Evolutionary conservation across 1,140 invertebrate genomes (phyloP).

Genomic region (Mercenaria mercenaria): DNA sequence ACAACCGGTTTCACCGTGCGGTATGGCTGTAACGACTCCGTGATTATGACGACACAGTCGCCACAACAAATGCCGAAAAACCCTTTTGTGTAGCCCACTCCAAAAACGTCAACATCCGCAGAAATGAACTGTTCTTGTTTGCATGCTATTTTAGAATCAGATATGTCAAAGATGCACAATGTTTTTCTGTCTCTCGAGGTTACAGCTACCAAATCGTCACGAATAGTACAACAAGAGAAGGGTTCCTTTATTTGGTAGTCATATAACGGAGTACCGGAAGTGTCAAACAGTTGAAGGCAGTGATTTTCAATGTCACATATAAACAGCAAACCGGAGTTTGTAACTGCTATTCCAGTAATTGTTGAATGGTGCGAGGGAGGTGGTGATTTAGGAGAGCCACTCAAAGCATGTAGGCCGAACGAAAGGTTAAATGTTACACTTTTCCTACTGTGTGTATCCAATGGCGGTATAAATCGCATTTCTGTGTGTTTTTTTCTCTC

Average conservation of each 20-base stretch:
- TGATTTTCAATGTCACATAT: slow-evolving; percentile 29
- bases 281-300: background rate
- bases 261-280: background rate
- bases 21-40: background rate
- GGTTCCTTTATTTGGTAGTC: slow-evolving; percentile 16
- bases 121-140: background rate
- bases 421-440: background rate
- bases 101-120: background rate
- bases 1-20: background rate
- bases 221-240: slow-evolving; percentile 5
- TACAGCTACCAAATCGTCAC: slow-evolving; percentile 23
- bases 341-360: slow-evolving; percentile 7
- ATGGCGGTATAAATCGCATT: background rate
- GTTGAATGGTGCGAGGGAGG: background rate
- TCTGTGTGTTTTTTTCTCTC: background rate
- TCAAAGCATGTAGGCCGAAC: too few species aligned
- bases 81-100: slow-evolving; percentile 6
- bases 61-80: slow-evolving; percentile 30
- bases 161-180: slow-evolving; percentile 10
- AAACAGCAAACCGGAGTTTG: background rate
- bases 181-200: slow-evolving; percentile 14
- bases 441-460: background rate
- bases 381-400: background rate
- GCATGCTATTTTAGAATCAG: background rate
- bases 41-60: background rate